phyloP scores from a whole-genome alignment of 2,888 invertebrate genomes.

The Pegoplata infirma region DNA sequence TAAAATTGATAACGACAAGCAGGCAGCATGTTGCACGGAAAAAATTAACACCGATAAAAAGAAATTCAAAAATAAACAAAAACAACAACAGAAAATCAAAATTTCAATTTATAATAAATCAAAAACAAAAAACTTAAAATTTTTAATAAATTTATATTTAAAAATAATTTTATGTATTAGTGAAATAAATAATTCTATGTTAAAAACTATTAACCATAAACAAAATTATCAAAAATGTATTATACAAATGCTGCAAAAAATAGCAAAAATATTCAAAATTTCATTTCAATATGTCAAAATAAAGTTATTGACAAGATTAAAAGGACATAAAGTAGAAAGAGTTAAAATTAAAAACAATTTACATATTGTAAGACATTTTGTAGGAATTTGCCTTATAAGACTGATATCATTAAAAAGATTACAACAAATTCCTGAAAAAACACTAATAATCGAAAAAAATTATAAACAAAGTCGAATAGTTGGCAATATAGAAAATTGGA shows the following conservation, averaged over 20 bases:
- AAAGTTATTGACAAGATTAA: conserved; percentile 49
- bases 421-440: conserved; percentile 67
- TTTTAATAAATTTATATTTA: conserved; percentile 44
- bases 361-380: conserved; percentile 46
- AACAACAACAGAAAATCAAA: conserved; percentile 40
- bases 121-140: conserved; percentile 46
- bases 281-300: conserved; percentile 18
- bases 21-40: conserved; percentile 22
- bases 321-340: conserved; percentile 26
- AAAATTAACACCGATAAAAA: conserved; percentile 34
- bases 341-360: conserved; percentile 25
- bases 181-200: conserved; percentile 33
- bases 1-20: conserved; percentile 20
- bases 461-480: neutral
- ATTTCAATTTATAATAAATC: conserved; percentile 24
- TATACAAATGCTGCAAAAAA: conserved; percentile 26
- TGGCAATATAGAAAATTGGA: neutral
- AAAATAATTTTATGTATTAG: conserved; percentile 42
- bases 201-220: conserved; percentile 41
- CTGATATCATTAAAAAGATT: conserved; percentile 76
- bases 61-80: conserved; percentile 2
- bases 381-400: conserved; percentile 77
- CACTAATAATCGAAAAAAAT: conserved; percentile 14
- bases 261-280: conserved; percentile 15
- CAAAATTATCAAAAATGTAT: conserved; percentile 30